phyloP scores from a whole-genome alignment of 2,888 invertebrate genomes.

The Zhengitettix transpicula region DNA sequence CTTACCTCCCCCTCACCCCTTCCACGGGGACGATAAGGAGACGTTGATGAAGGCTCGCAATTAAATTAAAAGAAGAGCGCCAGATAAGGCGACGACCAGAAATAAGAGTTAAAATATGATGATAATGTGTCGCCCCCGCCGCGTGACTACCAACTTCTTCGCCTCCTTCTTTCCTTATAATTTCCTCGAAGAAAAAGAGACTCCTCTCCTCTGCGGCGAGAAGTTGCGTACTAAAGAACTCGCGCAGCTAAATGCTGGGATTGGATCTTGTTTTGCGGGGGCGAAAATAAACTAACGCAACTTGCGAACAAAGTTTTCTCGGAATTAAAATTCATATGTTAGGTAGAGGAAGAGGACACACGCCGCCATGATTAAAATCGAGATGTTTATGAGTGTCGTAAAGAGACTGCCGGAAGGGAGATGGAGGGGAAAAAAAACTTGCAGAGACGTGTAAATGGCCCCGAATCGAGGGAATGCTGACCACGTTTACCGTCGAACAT shows the following conservation, averaged over 20 bases:
- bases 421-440: no score
- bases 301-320: neutral
- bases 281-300: neutral
- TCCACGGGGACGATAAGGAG: neutral
- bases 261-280: neutral
- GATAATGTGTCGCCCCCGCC: slow-evolving; percentile 7
- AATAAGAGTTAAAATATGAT: slow-evolving; percentile 7
- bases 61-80: neutral
- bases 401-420: no score
- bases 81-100: neutral
- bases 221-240: neutral
- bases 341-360: neutral
- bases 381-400: no score
- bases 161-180: neutral
- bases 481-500: no score
- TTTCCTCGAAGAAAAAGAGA: neutral
- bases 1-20: no score
- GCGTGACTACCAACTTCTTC: neutral
- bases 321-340: neutral
- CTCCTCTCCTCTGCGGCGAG: neutral
- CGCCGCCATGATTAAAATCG: no score
- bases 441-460: no score
- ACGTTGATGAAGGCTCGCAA: neutral
- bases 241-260: neutral
- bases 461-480: no score